These are phyloP conservation scores for Sebastolobus alascanus DNA, from an alignment of 2,797 vertebrate species.

Conservation along the genomic window DNA sequence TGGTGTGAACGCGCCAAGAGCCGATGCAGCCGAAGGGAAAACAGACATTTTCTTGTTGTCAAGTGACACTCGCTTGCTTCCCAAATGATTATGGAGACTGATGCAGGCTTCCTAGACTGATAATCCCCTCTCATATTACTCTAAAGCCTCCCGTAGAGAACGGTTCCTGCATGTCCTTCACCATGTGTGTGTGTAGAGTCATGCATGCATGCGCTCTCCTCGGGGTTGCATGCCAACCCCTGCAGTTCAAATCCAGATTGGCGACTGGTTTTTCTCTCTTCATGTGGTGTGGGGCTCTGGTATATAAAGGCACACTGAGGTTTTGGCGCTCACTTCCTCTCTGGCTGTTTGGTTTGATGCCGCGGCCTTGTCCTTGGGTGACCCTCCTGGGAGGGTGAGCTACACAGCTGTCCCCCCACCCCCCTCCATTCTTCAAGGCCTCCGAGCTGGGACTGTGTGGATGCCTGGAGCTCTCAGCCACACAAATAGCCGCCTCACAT, in stretches of 20 bases:
- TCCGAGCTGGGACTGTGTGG: constrained; percentile 26
- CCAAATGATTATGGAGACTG: constrained; percentile 40
- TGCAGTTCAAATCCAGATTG: constrained; percentile 62
- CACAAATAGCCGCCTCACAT: constrained; percentile 69
- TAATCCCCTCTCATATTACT: constrained; percentile 59
- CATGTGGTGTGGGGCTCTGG: constrained; percentile 68
- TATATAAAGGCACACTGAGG: constrained; percentile 73
- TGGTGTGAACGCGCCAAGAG: not conserved
- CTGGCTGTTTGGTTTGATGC: constrained; percentile 60
- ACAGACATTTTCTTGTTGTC: constrained; percentile 42
- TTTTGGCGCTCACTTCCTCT: constrained; percentile 55
- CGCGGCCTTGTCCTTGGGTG: constrained; percentile 71
- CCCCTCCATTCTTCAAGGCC: constrained; percentile 26
- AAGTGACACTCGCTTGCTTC: constrained; percentile 16
- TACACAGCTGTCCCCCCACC: constrained; percentile 38
- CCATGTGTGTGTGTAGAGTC: constrained; percentile 17
- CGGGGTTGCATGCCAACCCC: constrained; percentile 39
- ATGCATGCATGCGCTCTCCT: constrained; percentile 14
- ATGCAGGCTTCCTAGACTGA: constrained; percentile 43
- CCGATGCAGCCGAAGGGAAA: constrained; percentile 17
- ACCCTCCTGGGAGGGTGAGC: constrained; percentile 64
- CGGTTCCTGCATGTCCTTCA: constrained; percentile 7
- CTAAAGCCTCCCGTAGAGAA: constrained; percentile 24
- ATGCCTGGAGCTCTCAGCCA: constrained; percentile 57
- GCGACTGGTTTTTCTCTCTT: constrained; percentile 63